Evolutionary conservation across 2,113 vertebrate genomes (phyloP).

Genomic region (Sorex fumeus): DNA sequence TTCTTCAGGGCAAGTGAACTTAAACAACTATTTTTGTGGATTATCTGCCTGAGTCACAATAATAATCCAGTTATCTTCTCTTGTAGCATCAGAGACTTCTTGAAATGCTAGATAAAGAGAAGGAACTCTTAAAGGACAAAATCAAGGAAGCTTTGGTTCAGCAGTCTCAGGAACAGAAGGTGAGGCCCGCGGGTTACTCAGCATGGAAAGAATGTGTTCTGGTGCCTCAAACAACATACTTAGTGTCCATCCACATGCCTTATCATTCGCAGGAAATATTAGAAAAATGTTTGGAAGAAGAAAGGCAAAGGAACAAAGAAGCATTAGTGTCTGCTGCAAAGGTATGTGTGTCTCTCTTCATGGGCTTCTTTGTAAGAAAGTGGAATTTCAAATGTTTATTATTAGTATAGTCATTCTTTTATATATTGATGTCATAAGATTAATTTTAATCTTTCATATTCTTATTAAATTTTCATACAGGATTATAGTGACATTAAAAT

Average conservation of each 20-base stretch:
- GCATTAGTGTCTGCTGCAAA: constrained; percentile 85
- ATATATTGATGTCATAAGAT: not conserved
- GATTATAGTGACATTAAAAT: not conserved
- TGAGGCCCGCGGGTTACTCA: constrained; percentile 68
- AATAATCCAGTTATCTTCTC: constrained; percentile 63
- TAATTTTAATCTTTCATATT: not conserved
- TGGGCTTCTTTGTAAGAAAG: constrained; percentile 25
- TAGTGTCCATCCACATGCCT: constrained; percentile 46
- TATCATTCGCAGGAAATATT: constrained; percentile 86
- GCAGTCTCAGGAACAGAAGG: constrained; percentile 88
- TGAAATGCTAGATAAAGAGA: constrained; percentile 89
- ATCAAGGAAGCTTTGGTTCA: constrained; percentile 87
- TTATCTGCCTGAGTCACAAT: not conserved
- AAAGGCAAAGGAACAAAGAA: constrained; percentile 87
- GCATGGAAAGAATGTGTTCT: not conserved
- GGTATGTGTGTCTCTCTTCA: constrained; percentile 82
- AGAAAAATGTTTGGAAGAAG: constrained; percentile 88
- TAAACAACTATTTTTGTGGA: not conserved
- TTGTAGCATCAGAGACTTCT: constrained; percentile 90
- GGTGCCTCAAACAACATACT: not conserved
- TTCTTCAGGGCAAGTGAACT: not conserved
- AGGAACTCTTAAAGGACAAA: constrained; percentile 85
- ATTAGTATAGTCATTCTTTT: not conserved
- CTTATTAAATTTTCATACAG: constrained; percentile 30
- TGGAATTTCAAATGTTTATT: constrained; percentile 26